Base-by-base conservation (phyloP, 1,140 invertebrate genomes). In the Philaenus spumarius region DNA sequence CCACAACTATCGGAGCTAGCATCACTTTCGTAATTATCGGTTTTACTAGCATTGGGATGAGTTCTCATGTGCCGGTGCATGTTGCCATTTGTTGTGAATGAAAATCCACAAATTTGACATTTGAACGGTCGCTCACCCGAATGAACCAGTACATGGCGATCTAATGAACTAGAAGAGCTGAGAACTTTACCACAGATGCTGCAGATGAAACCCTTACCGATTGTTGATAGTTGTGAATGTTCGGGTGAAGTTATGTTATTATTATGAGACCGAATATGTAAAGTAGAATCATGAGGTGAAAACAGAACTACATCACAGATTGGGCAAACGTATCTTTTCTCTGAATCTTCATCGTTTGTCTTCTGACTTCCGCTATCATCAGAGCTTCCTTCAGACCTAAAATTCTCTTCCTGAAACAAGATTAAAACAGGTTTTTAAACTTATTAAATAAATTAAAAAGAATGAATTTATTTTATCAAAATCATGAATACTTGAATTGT, bases 41-140 rank as follows among this genome's bases (percentile, higher is more conserved):
- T 23, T 26, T 46, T 53, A 20, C 57, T 22, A 15, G 42, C 9
- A 14, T 12, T 17, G n/a, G 43, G 47, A 71, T 88, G 86, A 0
- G 85, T 89, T 52, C 87, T 77, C 75, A 89, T 82, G 68, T 93
- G 90, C 22, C 89, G 75, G 67, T 90, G 88, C 87, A 94, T 90
- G 70, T 90, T 92, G 14, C 89, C 89, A 70, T 91, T 93, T 2
- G 89, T 93, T 26, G 87, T 91, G 73, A 93, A 93, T 2, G 86
- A 82, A 72, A 89, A 82, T n/a, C 83, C 78, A 70, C 90, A 93
- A 62, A 83, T 80, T 64, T 82, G 81, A 71, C 90, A 93, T 64
- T 83, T 82, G 72, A 87, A 89, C 2, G 86, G 84, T 1, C 85
- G 75, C 63, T 89, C 85, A 1, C 84, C 83, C 2, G 83, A 85